phyloP scores from a whole-genome alignment of 2,888 invertebrate species.

The Xanthorhoe spadicearia region DNA sequence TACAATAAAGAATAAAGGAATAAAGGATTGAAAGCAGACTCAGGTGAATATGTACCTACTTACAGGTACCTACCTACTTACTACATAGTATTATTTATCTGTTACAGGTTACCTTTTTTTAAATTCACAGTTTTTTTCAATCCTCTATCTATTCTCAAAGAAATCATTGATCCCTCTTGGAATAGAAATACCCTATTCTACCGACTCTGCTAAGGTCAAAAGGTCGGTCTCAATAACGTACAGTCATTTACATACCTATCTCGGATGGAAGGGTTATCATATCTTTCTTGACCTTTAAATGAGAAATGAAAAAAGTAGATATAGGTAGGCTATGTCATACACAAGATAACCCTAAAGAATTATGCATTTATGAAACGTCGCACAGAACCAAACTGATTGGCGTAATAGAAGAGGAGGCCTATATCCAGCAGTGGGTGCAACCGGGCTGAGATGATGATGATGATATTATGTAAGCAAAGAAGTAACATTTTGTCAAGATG shows the following conservation, averaged over 20 bases:
- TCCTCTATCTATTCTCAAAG: not conserved
- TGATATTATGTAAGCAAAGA: too few species aligned
- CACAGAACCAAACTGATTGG: too few species aligned
- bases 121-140: not conserved
- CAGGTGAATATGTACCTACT: too few species aligned
- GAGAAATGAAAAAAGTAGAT: slow-evolving; percentile 1
- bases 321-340: not conserved
- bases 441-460: too few species aligned
- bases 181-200: slow-evolving; percentile 32
- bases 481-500: not conserved
- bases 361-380: too few species aligned
- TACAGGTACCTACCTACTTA: too few species aligned
- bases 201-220: slow-evolving; percentile 36
- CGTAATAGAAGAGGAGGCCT: too few species aligned
- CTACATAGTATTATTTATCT: too few species aligned
- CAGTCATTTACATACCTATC: slow-evolving; percentile 47
- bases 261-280: slow-evolving; percentile 51
- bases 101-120: not conserved
- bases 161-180: slow-evolving; percentile 14
- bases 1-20: too few species aligned
- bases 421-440: too few species aligned
- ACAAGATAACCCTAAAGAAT: too few species aligned
- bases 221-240: slow-evolving; percentile 41
- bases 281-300: slow-evolving; percentile 22
- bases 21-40: too few species aligned